Evolutionary conservation across 1,140 invertebrate species (phyloP).

Genomic region (Heliconius nattereri): DNA sequence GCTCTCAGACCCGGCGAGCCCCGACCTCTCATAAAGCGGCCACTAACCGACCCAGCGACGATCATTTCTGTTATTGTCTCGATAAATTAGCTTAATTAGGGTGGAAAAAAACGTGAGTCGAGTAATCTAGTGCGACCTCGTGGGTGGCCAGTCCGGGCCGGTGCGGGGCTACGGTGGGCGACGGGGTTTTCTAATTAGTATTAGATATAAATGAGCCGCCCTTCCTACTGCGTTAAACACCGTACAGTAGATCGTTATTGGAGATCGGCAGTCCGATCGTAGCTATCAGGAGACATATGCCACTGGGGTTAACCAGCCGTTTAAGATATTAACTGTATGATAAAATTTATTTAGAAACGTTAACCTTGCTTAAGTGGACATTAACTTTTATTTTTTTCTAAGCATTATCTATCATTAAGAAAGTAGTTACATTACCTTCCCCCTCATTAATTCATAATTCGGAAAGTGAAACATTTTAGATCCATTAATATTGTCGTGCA

Average conservation of each 20-base stretch:
- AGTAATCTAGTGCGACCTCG: constrained; percentile 67
- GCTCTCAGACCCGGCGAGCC: constrained; percentile 68
- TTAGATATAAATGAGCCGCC: constrained; percentile 16
- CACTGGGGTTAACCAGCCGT: neutral
- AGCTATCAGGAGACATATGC: neutral
- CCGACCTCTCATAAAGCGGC: constrained; percentile 72
- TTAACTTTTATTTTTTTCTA: too few relatives aligned
- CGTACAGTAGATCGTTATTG: constrained; percentile 20
- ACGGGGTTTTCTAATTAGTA: constrained; percentile 35
- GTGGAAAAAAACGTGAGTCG: constrained; percentile 65
- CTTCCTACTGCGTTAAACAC: neutral
- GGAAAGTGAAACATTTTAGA: too few relatives aligned
- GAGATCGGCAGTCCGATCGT: constrained; percentile 3
- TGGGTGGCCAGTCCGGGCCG: constrained; percentile 52
- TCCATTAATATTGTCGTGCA: too few relatives aligned
- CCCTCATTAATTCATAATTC: too few relatives aligned
- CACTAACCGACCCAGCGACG: constrained; percentile 56
- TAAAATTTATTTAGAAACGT: constrained; percentile 1
- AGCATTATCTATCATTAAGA: too few relatives aligned
- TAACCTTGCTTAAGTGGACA: neutral
- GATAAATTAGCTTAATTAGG: constrained; percentile 80
- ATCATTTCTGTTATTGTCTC: constrained; percentile 76
- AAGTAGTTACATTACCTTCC: too few relatives aligned
- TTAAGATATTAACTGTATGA: neutral
- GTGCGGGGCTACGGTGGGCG: constrained; percentile 28